Evolutionary conservation across 2,113 vertebrate species (phyloP).

Genomic region (Lampris incognitus): DNA sequence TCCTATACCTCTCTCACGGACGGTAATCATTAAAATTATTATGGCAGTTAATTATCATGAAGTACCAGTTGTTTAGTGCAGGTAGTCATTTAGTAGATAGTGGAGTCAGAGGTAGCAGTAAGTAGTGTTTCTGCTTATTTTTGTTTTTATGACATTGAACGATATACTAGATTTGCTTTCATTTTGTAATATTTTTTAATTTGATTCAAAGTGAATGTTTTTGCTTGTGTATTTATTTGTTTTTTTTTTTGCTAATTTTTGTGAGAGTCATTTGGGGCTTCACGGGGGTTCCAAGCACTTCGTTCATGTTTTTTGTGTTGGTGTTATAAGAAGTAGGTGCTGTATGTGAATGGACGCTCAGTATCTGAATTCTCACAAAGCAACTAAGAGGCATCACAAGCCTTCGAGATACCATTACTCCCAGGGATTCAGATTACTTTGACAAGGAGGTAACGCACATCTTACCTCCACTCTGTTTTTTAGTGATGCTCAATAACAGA

Average conservation of each 20-base stretch:
- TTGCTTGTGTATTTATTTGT: slow-evolving; percentile 54
- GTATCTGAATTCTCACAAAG: slow-evolving; percentile 57
- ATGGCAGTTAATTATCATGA: slow-evolving; percentile 71
- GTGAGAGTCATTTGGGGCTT: slow-evolving; percentile 73
- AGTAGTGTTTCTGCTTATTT: slow-evolving; percentile 54
- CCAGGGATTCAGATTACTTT: slow-evolving; percentile 68
- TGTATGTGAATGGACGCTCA: slow-evolving; percentile 68
- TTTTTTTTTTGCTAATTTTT: slow-evolving; percentile 65
- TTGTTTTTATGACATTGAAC: slow-evolving; percentile 46
- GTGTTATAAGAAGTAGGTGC: slow-evolving; percentile 60
- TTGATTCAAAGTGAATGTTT: slow-evolving; percentile 59
- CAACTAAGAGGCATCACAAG: slow-evolving; percentile 50
- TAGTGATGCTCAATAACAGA: slow-evolving; percentile 43
- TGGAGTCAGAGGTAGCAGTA: slow-evolving; percentile 71
- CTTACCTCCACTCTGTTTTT: slow-evolving; percentile 37
- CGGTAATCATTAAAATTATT: slow-evolving; percentile 73
- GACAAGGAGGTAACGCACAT: slow-evolving; percentile 49
- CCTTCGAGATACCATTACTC: slow-evolving; percentile 59
- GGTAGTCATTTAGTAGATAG: slow-evolving; percentile 64
- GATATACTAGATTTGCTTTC: slow-evolving; percentile 49
- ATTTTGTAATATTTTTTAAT: slow-evolving; percentile 52
- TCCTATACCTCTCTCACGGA: slow-evolving; percentile 82
- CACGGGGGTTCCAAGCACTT: slow-evolving; percentile 82
- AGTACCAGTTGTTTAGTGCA: slow-evolving; percentile 63
- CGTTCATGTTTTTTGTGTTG: slow-evolving; percentile 71